Conservation (phyloP, 2,888 invertebrate species). For the Trissoscelio sp. region DNA sequence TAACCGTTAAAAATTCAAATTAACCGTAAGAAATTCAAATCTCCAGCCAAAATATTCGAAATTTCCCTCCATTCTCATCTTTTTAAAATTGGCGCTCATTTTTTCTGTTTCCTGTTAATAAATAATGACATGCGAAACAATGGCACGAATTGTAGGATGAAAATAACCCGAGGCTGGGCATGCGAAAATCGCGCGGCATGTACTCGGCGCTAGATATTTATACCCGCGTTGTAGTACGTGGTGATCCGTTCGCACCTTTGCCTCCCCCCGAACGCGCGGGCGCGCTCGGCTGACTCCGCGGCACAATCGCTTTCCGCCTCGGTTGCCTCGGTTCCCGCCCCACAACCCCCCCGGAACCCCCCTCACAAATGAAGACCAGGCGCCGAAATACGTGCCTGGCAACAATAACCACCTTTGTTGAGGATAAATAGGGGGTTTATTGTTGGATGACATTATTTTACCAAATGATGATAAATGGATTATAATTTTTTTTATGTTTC, state of each 20-base stretch:
- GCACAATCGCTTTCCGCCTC: slow-evolving; percentile 48
- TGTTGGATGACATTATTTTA: neutral
- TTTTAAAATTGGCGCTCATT: too few species aligned
- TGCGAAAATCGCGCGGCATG: slow-evolving; percentile 49
- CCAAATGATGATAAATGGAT: neutral
- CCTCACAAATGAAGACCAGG: slow-evolving; percentile 20
- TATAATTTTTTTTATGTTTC: neutral
- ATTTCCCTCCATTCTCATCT: too few species aligned
- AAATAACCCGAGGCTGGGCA: slow-evolving; percentile 60
- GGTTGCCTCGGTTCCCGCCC: neutral
- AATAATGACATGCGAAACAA: slow-evolving; percentile 32
- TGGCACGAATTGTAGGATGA: slow-evolving; percentile 42
- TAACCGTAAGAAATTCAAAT: too few species aligned
- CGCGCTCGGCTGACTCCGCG: neutral
- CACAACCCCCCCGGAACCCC: too few species aligned
- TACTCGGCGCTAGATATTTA: slow-evolving; percentile 58
- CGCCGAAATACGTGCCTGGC: slow-evolving; percentile 30
- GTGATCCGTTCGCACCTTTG: slow-evolving; percentile 47
- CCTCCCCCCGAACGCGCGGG: slow-evolving; percentile 43
- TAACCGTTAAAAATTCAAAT: too few species aligned
- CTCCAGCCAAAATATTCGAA: too few species aligned
- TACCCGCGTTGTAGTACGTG: slow-evolving; percentile 45
- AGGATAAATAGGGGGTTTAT: neutral
- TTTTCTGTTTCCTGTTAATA: slow-evolving; percentile 1
- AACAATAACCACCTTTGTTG: slow-evolving; percentile 25